Evolutionary conservation across 2,888 invertebrate species (phyloP).

Genomic region (Dexiosoma caninum): DNA sequence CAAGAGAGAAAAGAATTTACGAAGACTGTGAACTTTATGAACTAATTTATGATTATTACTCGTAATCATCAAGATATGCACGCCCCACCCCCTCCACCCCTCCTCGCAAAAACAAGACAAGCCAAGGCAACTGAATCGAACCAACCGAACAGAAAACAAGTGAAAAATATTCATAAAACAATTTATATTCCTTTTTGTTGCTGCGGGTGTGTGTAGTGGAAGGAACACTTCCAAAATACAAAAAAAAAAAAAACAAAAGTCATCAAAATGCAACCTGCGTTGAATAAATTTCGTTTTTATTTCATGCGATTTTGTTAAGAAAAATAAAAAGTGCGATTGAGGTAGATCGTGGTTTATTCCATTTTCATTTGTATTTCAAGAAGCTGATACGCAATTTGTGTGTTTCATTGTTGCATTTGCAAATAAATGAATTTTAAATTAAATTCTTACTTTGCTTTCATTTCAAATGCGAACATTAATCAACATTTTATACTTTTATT

Average conservation of each 20-base stretch:
- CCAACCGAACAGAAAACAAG: constrained; percentile 11
- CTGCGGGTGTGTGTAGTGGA: background rate
- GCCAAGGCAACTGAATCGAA: background rate
- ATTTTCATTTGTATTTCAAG: background rate
- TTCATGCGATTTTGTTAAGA: constrained; percentile 1
- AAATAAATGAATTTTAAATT: background rate
- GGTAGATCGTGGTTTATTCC: constrained; percentile 72
- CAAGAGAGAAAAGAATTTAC: background rate
- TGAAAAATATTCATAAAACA: constrained; percentile 40
- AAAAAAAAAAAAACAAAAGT: no score
- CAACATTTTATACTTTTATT: no score
- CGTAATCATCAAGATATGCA: constrained; percentile 59
- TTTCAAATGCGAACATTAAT: no score
- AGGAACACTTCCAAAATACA: background rate
- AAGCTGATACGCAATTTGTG: background rate
- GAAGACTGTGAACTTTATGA: constrained; percentile 69
- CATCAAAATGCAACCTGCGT: constrained; percentile 58
- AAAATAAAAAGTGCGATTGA: constrained; percentile 65
- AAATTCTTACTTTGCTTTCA: no score
- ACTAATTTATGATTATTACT: constrained; percentile 76
- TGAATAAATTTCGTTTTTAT: constrained; percentile 23
- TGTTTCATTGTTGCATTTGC: background rate
- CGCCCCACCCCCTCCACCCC: no score
- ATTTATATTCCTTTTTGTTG: constrained; percentile 24
- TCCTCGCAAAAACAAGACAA: no score